phyloP scores from a whole-genome alignment of 2,888 invertebrate species.

The Brachyopa scutellaris region DNA sequence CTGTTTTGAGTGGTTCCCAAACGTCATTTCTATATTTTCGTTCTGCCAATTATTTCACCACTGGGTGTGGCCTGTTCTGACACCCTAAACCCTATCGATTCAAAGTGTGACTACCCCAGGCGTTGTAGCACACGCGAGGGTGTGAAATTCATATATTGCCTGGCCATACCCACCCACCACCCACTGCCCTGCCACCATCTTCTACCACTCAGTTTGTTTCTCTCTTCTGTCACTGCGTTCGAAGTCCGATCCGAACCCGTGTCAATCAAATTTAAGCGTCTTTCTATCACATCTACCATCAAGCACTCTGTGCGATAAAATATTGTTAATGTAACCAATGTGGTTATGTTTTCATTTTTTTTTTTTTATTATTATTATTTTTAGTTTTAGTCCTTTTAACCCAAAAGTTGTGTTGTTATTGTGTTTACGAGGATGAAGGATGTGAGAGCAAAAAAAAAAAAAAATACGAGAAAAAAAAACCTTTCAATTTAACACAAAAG shows the following conservation, averaged over 20 bases:
- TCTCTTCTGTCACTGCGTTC: constrained; percentile 20
- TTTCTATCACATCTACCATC: neutral
- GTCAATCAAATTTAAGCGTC: constrained; percentile 52
- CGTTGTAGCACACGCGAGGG: constrained; percentile 14
- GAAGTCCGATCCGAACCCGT: no score
- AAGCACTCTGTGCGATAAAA: constrained; percentile 9
- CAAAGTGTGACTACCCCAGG: constrained; percentile 18
- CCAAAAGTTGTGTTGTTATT: constrained; percentile 21
- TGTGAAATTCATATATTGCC: neutral
- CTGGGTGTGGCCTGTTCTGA: constrained; percentile 6
- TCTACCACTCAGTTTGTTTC: neutral
- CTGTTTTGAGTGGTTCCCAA: constrained; percentile 1
- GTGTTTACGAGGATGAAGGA: constrained; percentile 21
- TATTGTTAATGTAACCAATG: constrained; percentile 60
- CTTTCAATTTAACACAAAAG: constrained; percentile 59
- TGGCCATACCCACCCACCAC: no score
- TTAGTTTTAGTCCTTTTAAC: constrained; percentile 37
- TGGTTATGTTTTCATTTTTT: constrained; percentile 49
- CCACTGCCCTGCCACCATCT: no score
- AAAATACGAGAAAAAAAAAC: constrained; percentile 26
- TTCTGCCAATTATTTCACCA: neutral
- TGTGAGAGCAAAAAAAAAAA: neutral
- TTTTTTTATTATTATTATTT: constrained; percentile 26
- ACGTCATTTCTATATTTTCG: neutral
- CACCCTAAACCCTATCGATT: constrained; percentile 12